Percentiles rank a stretch among this genome's conserved stretches.
These are phyloP conservation scores for Gymnogyps californianus DNA, from an alignment of 2,113 vertebrate species.

Conservation along the genomic window DNA sequence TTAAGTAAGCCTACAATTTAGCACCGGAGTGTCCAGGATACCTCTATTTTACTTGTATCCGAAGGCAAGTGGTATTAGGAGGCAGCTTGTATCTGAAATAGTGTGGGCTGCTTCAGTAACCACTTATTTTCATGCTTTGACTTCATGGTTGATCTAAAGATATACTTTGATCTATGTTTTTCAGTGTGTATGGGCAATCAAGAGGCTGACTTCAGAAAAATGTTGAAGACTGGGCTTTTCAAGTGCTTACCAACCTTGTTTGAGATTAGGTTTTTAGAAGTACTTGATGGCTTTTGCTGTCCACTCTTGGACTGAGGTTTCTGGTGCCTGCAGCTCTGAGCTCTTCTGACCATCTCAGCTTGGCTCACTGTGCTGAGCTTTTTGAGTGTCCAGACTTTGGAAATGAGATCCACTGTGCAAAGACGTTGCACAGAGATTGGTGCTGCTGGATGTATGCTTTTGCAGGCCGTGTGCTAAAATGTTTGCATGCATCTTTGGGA, in stretches of 20 bases:
- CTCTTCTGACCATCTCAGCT: neutral
- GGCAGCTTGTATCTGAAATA: neutral
- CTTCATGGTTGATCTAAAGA: neutral
- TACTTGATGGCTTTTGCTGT: neutral
- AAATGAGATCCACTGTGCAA: neutral
- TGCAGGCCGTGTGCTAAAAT: neutral
- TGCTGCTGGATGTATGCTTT: neutral
- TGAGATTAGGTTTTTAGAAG: neutral
- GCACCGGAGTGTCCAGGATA: neutral
- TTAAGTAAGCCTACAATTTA: neutral
- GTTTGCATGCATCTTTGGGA: neutral
- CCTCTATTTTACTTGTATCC: neutral
- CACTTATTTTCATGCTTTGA: neutral
- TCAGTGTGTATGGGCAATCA: neutral
- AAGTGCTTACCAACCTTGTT: neutral
- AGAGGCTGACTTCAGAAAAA: neutral
- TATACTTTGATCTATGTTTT: neutral
- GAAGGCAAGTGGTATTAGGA: neutral
- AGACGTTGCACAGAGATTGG: rapidly evolving
- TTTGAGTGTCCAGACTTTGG: neutral
- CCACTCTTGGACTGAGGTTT: neutral
- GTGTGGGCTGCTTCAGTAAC: neutral
- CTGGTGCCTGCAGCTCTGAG: neutral
- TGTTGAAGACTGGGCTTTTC: neutral
- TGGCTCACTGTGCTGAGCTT: neutral